phyloP scores from a whole-genome alignment of 2,888 invertebrate species.

The Sphinx pinastri region DNA sequence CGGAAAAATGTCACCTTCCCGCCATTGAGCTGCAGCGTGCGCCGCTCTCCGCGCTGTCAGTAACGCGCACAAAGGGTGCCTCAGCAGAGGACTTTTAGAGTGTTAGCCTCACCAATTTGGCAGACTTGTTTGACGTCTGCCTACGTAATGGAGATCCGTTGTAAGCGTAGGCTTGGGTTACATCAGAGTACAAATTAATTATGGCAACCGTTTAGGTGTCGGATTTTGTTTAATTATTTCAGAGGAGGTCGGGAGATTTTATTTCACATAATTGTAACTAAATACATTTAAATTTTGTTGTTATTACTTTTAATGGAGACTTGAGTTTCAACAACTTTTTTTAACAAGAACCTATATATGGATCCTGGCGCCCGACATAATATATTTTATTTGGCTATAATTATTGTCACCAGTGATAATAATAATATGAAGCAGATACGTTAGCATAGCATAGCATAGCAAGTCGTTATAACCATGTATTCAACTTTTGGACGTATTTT shows the following conservation, averaged over 20 bases:
- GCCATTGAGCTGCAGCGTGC: conserved; percentile 29
- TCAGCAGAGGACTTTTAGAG: conserved; percentile 16
- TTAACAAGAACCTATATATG: too few relatives aligned
- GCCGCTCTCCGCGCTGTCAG: conserved; percentile 27
- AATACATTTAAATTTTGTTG: too few relatives aligned
- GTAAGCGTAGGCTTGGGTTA: conserved; percentile 18
- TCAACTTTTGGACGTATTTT: too few relatives aligned
- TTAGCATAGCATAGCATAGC: too few relatives aligned
- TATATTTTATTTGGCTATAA: too few relatives aligned
- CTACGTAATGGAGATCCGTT: conserved; percentile 24
- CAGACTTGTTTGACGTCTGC: conserved; percentile 17
- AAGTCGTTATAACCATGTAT: too few relatives aligned
- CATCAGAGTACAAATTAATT: not conserved
- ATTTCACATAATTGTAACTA: conserved; percentile 17
- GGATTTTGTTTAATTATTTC: conserved; percentile 12
- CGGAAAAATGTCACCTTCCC: conserved; percentile 48
- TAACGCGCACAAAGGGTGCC: conserved; percentile 10
- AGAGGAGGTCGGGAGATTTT: conserved; percentile 4
- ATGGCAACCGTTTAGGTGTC: too few relatives aligned
- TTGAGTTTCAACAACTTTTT: not conserved
- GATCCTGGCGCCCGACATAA: too few relatives aligned
- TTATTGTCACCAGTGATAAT: too few relatives aligned
- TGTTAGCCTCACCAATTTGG: conserved; percentile 18
- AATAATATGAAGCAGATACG: too few relatives aligned
- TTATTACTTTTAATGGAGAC: not conserved